Evolutionary conservation across 92 coral and sea anemone species (phyloP), one percentile per base, ranked within the genome.

Genomic region (Palythoa grandis): DNA sequence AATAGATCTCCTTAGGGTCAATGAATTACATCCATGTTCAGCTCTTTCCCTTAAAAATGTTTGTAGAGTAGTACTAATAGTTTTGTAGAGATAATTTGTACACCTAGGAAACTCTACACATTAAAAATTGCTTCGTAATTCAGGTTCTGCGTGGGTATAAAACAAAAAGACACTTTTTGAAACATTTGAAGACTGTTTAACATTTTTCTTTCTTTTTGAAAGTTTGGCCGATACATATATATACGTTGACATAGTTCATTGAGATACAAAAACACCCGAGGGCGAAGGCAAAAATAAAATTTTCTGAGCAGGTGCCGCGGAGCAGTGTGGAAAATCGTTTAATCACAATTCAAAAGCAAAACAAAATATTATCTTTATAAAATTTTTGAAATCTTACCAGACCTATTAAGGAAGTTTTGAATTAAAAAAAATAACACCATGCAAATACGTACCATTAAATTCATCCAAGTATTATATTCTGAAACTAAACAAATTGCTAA

Each of bases 261-360:
- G 14, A 50, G 29, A 23, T 5, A 25, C 58, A 16, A 40, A 80
- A 11, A 52, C 39, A 66, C 85, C 85, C 82, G 70, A 77, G 53
- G 52, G 25, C 65, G 72, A 47, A 63, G 69, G 25, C 11, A 29
- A 63, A 79, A 76, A 67, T 80, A 80, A 65, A 23, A 23, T n/a
- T 66, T 80, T 47, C 48, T 23, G 50, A 76, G 85, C 85, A 80
- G 85, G 85, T 80, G 85, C 70, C 53, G 15, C 15, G 74, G 24
- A 48, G 22, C 22, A 50, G 6, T n/a, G 52, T 68, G 74, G 85
- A 48, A 63, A 25, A 80, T 67, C 43, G 85, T 58, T 80, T 80
- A 80, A 80, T 80, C 74, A 80, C 61, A 80, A 80, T 50, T 66
- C 74, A 63, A 43, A 63, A 40, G 85, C 50, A 66, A 80, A 80